Evolutionary conservation across 2,113 vertebrate species (phyloP), one percentile per base, ranked within the genome.

Genomic region (Ctenodactylus gundi): DNA sequence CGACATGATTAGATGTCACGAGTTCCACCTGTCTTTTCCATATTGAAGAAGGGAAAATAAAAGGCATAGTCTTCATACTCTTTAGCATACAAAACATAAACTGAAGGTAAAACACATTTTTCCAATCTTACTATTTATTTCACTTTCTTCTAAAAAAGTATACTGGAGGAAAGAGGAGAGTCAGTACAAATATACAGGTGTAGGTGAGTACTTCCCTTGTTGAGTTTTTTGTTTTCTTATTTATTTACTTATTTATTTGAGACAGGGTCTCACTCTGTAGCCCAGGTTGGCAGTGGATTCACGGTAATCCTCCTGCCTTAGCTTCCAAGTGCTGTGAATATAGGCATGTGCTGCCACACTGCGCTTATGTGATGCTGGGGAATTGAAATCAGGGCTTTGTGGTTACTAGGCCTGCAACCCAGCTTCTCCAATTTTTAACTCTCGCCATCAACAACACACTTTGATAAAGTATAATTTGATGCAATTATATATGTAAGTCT

Each of bases 81-180:
- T 65, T 23, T 29, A 73, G 17, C 57, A 34, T n/a, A 83, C 0
- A 90, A 34, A 91, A 91, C 95, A 44, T 23, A 83, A 95, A 91
- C 25, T 53, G 94, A 82, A 85, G 62, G 55, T 11, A 95, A 92
- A 88, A 65, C 5, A 39, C 60, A 83, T 39, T 88, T 95, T 76
- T 87, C 36, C 73, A 81, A 78, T 65, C 49, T 94, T 68, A 83
- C 44, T 7, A 85, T 64, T 77, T 7, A 85, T 64, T 77, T 73
- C 87, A 78, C 18, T 73, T 68, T 86, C 75, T 86, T 75, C 31
- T 73, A 92, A 94, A 96, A 84, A 90, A 57, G 27, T 31, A 87
- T 85, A 76, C 2, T 87, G 27, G 41, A 51, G 23, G 91, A 39
- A 62, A 21, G 31, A 58, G 85, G n/a, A 23, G n/a, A 70, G 23